Evolutionary conservation across 2,888 invertebrate genomes (phyloP).

Genomic region (Hartigia nigra): DNA sequence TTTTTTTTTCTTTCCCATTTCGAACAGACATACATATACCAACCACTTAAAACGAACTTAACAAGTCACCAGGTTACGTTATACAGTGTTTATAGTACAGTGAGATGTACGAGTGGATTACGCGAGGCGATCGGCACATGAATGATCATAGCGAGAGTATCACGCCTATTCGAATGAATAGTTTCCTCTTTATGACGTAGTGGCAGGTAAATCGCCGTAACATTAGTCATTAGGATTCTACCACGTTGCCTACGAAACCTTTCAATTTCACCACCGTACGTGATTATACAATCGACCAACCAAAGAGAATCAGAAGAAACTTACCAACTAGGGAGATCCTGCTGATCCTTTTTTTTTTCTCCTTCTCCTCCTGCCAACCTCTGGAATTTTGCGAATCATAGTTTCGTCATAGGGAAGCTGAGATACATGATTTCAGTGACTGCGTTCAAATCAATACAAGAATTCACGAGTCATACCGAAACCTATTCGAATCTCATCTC

Average conservation of each 20-base stretch:
- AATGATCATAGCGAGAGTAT: neutral
- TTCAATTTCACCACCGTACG: neutral
- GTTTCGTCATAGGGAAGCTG: neutral
- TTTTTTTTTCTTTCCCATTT: too few relatives aligned
- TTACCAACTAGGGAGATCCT: neutral
- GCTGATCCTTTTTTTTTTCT: neutral
- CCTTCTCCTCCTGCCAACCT: too few relatives aligned
- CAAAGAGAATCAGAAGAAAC: neutral
- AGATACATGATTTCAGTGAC: neutral
- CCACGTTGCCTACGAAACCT: neutral
- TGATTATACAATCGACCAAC: neutral
- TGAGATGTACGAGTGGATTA: neutral
- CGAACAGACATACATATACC: too few relatives aligned
- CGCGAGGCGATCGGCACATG: neutral
- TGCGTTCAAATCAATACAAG: neutral
- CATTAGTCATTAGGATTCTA: neutral
- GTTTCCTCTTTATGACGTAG: neutral
- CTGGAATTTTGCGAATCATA: neutral
- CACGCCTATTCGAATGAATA: neutral
- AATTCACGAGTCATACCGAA: neutral
- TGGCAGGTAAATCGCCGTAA: neutral
- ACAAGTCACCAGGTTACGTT: neutral
- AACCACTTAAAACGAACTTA: neutral
- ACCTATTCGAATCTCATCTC: neutral
- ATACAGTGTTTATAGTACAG: neutral